These are phyloP conservation scores for Sturmia bella DNA, from an alignment of 2,888 invertebrate species.

Conservation along the genomic window DNA sequence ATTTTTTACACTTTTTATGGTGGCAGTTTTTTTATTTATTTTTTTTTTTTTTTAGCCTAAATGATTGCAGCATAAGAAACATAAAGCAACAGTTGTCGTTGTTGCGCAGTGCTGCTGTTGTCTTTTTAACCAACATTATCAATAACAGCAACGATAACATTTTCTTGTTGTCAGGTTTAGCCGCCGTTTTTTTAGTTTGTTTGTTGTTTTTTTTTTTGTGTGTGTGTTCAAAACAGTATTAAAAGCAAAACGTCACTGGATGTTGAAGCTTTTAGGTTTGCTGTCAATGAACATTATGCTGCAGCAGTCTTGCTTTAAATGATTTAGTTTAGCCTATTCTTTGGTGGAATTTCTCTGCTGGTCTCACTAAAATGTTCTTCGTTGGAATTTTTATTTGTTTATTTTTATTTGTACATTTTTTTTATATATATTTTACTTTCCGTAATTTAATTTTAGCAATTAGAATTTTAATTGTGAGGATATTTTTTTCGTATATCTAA, in stretches of 20 bases:
- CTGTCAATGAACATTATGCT: conserved; percentile 47
- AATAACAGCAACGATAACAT: conserved; percentile 44
- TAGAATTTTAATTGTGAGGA: conserved; percentile 55
- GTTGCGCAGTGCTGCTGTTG: conserved; percentile 33
- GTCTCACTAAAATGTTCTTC: conserved; percentile 69
- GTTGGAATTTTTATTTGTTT: conserved; percentile 13
- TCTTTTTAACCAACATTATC: conserved; percentile 53
- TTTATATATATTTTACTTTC: conserved; percentile 6
- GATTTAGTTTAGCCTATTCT: conserved; percentile 19
- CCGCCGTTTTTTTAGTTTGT: conserved; percentile 31
- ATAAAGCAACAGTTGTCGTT: conserved; percentile 34
- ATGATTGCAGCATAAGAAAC: conserved; percentile 40
- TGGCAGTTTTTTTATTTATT: conserved; percentile 11
- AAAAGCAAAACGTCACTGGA: conserved; percentile 37
- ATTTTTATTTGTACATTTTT: conserved; percentile 30
- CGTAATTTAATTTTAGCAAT: neutral
- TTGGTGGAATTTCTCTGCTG: neutral
- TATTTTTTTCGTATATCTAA: conserved; percentile 16
- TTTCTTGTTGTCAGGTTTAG: conserved; percentile 26
- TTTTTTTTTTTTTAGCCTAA: conserved; percentile 18
- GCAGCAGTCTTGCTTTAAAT: conserved; percentile 35
- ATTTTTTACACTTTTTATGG: conserved; percentile 59
- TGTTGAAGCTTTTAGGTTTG: conserved; percentile 19
- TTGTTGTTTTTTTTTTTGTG: conserved; percentile 5
- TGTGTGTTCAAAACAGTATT: conserved; percentile 1